phyloP scores from a whole-genome alignment of 2,113 vertebrate species.

The Cinclus mexicanus region DNA sequence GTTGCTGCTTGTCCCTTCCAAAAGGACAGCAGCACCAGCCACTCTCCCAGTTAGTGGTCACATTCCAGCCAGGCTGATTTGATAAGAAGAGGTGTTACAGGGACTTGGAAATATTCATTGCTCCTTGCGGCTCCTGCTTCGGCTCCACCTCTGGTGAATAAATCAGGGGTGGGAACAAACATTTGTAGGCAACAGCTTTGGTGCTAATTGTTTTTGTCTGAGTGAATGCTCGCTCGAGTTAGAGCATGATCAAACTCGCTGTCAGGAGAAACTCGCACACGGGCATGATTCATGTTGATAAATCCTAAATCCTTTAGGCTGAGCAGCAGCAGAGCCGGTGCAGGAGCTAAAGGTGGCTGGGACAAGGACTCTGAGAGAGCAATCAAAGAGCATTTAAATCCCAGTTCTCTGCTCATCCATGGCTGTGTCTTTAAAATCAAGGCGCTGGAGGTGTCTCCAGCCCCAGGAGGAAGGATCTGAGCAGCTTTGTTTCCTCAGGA shows the following conservation, averaged over 20 bases:
- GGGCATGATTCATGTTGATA: constrained; percentile 44
- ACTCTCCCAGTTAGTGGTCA: background rate
- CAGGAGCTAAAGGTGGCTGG: background rate
- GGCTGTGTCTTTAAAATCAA: background rate
- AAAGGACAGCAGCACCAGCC: background rate
- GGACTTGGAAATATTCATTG: background rate
- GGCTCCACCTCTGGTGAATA: constrained; percentile 31
- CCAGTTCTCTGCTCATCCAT: background rate
- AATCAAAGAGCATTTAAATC: background rate
- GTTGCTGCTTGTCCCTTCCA: background rate
- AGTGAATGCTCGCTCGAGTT: constrained; percentile 29
- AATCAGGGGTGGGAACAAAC: background rate
- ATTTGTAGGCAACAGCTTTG: constrained; percentile 1
- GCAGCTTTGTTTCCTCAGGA: background rate
- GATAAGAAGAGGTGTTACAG: background rate
- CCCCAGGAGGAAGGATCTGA: background rate
- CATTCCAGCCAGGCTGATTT: background rate
- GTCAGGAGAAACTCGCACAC: constrained; percentile 13
- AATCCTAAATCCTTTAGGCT: constrained; percentile 10
- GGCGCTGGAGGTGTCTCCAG: background rate
- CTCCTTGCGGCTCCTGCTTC: background rate
- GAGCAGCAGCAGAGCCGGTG: background rate
- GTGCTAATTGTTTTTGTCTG: constrained; percentile 55
- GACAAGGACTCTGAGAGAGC: background rate
- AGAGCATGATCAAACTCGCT: background rate